Evolutionary conservation across 2,113 vertebrate genomes (phyloP), one percentile per base, ranked within the genome.

Genomic region (Thamnaconus septentrionalis): DNA sequence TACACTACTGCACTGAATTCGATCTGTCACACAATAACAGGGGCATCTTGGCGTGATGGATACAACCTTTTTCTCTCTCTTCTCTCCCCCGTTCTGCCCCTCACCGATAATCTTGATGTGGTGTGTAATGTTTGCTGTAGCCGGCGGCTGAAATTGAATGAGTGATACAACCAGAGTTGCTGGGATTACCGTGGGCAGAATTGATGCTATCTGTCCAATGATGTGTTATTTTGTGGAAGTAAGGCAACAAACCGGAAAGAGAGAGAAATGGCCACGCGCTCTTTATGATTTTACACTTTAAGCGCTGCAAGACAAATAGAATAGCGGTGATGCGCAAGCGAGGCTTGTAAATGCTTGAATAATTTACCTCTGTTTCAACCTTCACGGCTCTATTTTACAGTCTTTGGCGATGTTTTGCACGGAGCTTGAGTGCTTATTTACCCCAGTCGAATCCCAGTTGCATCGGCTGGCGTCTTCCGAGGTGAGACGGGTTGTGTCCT

Each of bases 161-260:
- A 89, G 79, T 86, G 89, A 89, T 89, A 88, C 79, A 85, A 88
- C 67, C 83, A 70, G 80, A 84, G 80, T 86, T 85, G 84, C 82
- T 70, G 66, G 85, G 82, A 87, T 85, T 87, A 87, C 86, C 55
- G 76, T 76, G 75, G 81, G 85, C 78, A 85, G 75, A 85, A 87
- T 89, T 88, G 86, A 88, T 89, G 81, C 82, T 90, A 89, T 88
- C 81, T 84, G 84, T 87, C 85, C 81, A 80, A 82, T 89, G 83
- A 90, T 90, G 89, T 88, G 86, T 88, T 88, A 88, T 88, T 88
- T 88, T 89, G 81, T 86, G 78, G 69, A 82, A 86, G 83, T 85
- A 80, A 88, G 83, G 86, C 85, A 85, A 88, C 84, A 89, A 85
- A 76, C 83, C 76, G 66, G 69, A 79, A 77, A 83, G 84, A 86